phyloP scores from a whole-genome alignment of 2,113 vertebrate genomes.

The Polypterus bichir region DNA sequence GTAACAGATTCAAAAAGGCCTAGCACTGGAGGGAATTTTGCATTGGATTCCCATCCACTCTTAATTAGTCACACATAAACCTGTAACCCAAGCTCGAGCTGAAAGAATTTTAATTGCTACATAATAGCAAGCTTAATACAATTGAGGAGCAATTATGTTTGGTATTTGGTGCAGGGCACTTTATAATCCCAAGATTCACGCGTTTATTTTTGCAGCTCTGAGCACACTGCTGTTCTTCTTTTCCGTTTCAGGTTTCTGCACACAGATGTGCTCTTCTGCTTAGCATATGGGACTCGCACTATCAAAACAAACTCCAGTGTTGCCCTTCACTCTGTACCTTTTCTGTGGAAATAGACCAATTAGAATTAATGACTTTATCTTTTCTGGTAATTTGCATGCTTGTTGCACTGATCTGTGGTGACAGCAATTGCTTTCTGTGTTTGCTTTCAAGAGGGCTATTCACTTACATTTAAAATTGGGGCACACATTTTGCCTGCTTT shows the following conservation, averaged over 20 bases:
- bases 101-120: constrained; percentile 45
- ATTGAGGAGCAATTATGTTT: constrained; percentile 45
- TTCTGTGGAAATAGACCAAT: constrained; percentile 34
- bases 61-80: constrained; percentile 44
- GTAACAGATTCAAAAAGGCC: constrained; percentile 28
- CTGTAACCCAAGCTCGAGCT: constrained; percentile 35
- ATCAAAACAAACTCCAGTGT: constrained; percentile 31
- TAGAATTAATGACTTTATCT: constrained; percentile 36
- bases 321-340: constrained; percentile 17
- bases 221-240: constrained; percentile 6
- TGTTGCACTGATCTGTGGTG: constrained; percentile 5
- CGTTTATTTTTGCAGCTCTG: constrained; percentile 20
- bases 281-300: constrained; percentile 34
- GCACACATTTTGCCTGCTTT: not conserved
- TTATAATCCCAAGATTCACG: constrained; percentile 26
- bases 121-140: constrained; percentile 50
- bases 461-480: constrained; percentile 3
- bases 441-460: not conserved
- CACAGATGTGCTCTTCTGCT: constrained; percentile 37
- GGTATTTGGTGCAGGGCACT: constrained; percentile 40
- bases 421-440: not conserved
- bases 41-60: constrained; percentile 35
- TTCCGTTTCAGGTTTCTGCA: constrained; percentile 25
- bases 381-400: constrained; percentile 20
- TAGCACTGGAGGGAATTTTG: constrained; percentile 29